These are phyloP conservation scores for Odontothrips loti DNA, from an alignment of 2,888 invertebrate species.

Conservation along the genomic window DNA sequence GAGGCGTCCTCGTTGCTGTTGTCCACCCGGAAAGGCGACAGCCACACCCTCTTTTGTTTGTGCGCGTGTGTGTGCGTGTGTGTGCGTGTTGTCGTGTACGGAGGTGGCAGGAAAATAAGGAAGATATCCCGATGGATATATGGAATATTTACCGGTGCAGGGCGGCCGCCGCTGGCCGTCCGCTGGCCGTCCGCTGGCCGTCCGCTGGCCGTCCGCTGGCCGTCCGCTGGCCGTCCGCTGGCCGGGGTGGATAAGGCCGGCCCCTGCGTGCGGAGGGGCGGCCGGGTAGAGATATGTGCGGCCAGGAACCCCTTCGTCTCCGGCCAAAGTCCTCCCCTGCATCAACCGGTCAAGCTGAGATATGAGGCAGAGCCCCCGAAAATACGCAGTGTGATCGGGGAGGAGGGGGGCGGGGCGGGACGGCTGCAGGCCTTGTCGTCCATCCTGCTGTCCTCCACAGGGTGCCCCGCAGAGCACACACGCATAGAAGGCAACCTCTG, in stretches of 20 bases:
- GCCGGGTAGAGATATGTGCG: neutral
- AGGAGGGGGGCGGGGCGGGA: neutral
- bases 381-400: neutral
- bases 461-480: no score
- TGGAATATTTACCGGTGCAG: neutral
- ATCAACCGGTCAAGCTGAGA: neutral
- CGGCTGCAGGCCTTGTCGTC: neutral
- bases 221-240: no score
- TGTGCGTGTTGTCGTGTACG: neutral
- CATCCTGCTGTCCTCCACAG: no score
- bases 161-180: neutral
- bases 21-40: neutral
- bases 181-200: no score
- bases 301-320: neutral
- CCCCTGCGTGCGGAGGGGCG: no score
- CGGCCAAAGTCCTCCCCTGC: neutral
- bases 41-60: neutral
- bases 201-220: no score
- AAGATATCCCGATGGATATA: neutral
- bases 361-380: slow-evolving; percentile 27
- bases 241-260: no score
- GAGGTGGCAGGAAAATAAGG: neutral
- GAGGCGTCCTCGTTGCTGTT: neutral
- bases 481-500: no score
- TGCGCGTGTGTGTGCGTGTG: neutral